Percentiles rank a stretch among this genome's conserved stretches.
phyloP scores from a whole-genome alignment of 2,113 vertebrate species.

The Lepus timidus region DNA sequence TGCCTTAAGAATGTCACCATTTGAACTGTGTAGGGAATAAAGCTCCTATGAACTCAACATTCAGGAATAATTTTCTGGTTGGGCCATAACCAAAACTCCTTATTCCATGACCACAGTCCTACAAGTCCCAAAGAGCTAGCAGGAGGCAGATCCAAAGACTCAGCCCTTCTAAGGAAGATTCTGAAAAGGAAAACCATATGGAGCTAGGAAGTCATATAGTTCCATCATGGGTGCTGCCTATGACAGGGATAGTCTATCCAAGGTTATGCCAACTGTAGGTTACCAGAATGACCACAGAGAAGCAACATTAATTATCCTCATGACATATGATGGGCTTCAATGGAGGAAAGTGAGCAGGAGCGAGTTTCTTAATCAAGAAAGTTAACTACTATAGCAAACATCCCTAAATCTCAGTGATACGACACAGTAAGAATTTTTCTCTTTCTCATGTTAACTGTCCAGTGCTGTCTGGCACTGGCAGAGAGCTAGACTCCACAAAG shows the following conservation, averaged over 20 bases:
- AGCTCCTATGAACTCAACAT: constrained; percentile 54
- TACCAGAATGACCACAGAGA: not conserved
- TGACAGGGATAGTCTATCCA: not conserved
- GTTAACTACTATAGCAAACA: not conserved
- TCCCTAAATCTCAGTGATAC: not conserved
- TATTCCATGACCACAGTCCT: not conserved
- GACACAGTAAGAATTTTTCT: not conserved
- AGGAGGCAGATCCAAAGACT: not conserved
- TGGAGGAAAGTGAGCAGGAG: not conserved
- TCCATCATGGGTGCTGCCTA: not conserved
- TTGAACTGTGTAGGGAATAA: constrained; percentile 34
- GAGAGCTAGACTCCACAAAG: not conserved
- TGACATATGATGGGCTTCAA: not conserved
- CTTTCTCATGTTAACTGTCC: not conserved
- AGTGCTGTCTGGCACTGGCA: not conserved
- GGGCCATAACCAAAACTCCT: constrained; percentile 36
- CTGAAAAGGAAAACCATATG: not conserved
- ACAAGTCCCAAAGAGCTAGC: not conserved
- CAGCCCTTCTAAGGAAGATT: not conserved
- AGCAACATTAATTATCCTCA: constrained; percentile 4
- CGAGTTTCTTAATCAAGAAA: not conserved
- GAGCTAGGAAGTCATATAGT: not conserved
- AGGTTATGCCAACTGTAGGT: not conserved
- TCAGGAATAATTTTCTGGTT: constrained; percentile 62
- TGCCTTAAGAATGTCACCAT: constrained; percentile 65